Evolutionary conservation across 2,888 invertebrate species (phyloP), one percentile per base, ranked within the genome.

Genomic region (Proisotoma minuta): DNA sequence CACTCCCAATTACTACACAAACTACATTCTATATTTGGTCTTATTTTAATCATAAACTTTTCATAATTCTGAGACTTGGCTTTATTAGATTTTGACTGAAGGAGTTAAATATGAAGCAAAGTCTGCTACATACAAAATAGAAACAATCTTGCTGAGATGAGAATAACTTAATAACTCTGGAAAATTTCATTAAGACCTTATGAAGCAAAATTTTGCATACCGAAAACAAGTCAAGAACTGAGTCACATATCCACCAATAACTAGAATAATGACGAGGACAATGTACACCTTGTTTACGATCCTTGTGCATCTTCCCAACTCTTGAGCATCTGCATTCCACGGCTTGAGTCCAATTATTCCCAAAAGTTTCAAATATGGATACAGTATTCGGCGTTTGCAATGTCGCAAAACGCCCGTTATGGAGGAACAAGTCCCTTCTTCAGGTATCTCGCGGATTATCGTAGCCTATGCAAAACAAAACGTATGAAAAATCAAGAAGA

Each of bases 161-260:
- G n/a, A n/a, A n/a, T n/a, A n/a, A n/a, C n/a, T n/a, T n/a, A n/a
- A n/a, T n/a, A n/a, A n/a, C n/a, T n/a, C n/a, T n/a, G n/a, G n/a
- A n/a, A n/a, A n/a, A n/a, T n/a, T n/a, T n/a, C n/a, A n/a, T n/a
- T n/a, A n/a, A n/a, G n/a, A n/a, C n/a, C n/a, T n/a, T n/a, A n/a
- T n/a, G n/a, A n/a, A n/a, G n/a, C n/a, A n/a, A n/a, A n/a, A n/a
- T n/a, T n/a, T n/a, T 23, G 22, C 77, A 75, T 77, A 86, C 86
- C 87, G 83, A 76, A 86, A 90, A 76, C 89, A 89, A 59, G 88
- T 84, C 81, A 88, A 84, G 75, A 87, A 90, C 75, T 90, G 89
- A 22, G 90, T 78, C 58, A 87, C 77, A 75, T 90, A 90, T 72
- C 90, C 89, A 53, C 63, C 22, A 1, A 84, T 79, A 79, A 89